Percentiles rank a stretch among this genome's conserved stretches.
Conservation (phyloP, 53 echinoderm and acorn worm genomes). For the Astropecten irregularis region DNA sequence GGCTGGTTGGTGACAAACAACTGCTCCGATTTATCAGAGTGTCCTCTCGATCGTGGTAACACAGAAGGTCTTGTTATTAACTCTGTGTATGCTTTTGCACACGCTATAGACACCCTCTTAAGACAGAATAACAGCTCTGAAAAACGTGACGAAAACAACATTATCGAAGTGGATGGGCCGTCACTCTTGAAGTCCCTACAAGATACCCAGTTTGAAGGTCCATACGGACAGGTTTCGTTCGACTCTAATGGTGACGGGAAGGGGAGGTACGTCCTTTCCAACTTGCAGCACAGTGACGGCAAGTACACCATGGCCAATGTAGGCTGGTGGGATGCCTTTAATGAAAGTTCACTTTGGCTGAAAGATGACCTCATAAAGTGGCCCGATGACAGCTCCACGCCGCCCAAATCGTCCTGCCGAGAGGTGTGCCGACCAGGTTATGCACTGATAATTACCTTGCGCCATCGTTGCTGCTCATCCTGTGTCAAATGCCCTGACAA, state of each 20-base stretch:
- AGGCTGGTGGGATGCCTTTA: constrained; percentile 50
- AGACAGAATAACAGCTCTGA: not conserved
- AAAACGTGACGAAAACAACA: not conserved
- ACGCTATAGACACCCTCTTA: constrained; percentile 18
- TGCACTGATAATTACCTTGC: constrained; percentile 32
- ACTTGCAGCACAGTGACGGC: constrained; percentile 21
- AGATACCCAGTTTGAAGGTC: constrained; percentile 1
- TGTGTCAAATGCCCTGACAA: constrained; percentile 61
- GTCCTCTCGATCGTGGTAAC: constrained; percentile 28
- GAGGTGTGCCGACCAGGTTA: constrained; percentile 55
- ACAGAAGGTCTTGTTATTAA: constrained; percentile 39
- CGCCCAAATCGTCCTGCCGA: constrained; percentile 61
- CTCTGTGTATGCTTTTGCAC: constrained; percentile 36
- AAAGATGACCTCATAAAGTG: constrained; percentile 47
- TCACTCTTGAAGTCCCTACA: not conserved
- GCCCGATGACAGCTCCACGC: not conserved
- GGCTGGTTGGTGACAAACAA: not conserved
- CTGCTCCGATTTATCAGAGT: constrained; percentile 15
- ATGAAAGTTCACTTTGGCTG: constrained; percentile 47
- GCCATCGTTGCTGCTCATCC: constrained; percentile 71
- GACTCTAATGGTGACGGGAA: constrained; percentile 51
- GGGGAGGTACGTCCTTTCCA: constrained; percentile 48
- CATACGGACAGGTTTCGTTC: constrained; percentile 33
- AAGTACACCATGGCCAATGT: constrained; percentile 22
- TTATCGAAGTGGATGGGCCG: not conserved